Percentiles rank a stretch among this genome's conserved stretches.
Conservation (phyloP, 2,113 vertebrate species). For the Psilopsiagon aymara region DNA sequence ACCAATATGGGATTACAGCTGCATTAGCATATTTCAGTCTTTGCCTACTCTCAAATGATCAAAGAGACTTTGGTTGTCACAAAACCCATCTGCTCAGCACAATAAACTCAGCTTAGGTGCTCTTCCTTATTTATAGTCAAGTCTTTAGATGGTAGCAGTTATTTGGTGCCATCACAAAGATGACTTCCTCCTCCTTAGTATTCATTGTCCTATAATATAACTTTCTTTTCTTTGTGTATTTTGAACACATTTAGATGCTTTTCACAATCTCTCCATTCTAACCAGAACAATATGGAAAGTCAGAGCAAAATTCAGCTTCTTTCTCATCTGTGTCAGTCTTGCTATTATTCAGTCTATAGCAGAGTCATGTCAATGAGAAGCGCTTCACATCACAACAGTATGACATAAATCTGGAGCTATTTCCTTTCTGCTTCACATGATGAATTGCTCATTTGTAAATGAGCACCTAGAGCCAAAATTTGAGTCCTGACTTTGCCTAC, state of each 20-base stretch:
- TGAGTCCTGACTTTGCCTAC: conserved; percentile 25
- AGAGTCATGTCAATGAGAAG: neutral
- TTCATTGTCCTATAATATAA: neutral
- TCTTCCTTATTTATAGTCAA: neutral
- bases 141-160: neutral
- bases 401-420: conserved; percentile 41
- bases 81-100: neutral
- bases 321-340: neutral
- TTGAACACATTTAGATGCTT: neutral
- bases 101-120: neutral
- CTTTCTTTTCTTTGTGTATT: neutral
- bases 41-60: neutral
- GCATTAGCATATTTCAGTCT: neutral
- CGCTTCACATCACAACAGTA: neutral
- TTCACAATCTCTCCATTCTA: neutral
- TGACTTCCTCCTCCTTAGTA: neutral
- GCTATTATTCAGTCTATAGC: neutral
- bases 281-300: neutral
- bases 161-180: neutral
- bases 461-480: conserved; percentile 47
- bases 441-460: conserved; percentile 64
- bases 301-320: neutral
- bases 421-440: conserved; percentile 41
- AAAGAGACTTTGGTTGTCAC: neutral
- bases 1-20: neutral